Evolutionary conservation across 1,140 invertebrate species (phyloP).

Genomic region (Scaptomyza pallida): DNA sequence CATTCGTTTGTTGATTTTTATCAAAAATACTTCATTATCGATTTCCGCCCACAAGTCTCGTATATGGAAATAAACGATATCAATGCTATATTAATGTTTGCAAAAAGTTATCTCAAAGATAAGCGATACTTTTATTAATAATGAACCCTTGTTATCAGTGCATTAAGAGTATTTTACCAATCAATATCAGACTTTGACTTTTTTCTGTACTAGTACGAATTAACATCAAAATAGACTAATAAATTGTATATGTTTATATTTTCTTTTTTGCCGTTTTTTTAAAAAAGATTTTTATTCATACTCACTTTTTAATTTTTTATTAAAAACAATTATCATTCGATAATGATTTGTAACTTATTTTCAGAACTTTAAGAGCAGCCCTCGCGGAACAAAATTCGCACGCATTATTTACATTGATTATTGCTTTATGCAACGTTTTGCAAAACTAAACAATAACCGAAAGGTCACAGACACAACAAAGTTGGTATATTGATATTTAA

Average conservation of each 20-base stretch:
- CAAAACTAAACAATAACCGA: constrained; percentile 3
- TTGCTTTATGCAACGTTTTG: constrained; percentile 34
- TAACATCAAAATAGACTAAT: too few relatives aligned
- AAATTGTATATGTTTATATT: too few relatives aligned
- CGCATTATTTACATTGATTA: constrained; percentile 28
- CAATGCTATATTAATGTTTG: too few relatives aligned
- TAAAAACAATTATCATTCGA: too few relatives aligned
- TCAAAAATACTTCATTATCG: not conserved
- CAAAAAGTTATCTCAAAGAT: too few relatives aligned
- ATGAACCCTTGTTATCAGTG: too few relatives aligned
- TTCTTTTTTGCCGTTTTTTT: too few relatives aligned
- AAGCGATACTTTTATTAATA: too few relatives aligned
- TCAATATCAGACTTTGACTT: too few relatives aligned
- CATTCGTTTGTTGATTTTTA: not conserved
- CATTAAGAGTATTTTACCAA: too few relatives aligned
- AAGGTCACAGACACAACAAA: constrained; percentile 12
- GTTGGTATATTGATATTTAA: not conserved
- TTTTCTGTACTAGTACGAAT: too few relatives aligned
- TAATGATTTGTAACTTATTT: not conserved
- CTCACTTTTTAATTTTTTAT: not conserved
- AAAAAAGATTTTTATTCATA: too few relatives aligned
- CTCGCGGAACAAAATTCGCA: constrained; percentile 3
- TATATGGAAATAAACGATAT: not conserved
- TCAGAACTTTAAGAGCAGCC: constrained; percentile 9
- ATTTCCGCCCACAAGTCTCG: not conserved